Percentiles rank a stretch among this genome's conserved stretches.
Evolutionary conservation across 2,113 vertebrate species (phyloP).

Genomic region (Poecilia latipinna): DNA sequence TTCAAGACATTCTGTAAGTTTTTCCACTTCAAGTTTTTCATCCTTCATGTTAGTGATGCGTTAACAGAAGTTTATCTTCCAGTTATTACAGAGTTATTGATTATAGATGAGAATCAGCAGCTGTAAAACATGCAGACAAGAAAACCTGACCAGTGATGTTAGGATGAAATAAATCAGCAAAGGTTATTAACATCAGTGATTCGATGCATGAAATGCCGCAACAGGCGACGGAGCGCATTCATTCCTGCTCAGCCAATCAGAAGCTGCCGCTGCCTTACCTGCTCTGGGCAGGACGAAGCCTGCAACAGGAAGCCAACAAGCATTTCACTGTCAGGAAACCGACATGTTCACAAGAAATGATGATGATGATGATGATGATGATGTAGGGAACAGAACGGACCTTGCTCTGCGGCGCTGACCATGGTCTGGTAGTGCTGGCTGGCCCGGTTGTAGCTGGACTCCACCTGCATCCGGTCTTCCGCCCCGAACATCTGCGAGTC

Average conservation of each 20-base stretch:
- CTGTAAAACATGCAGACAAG: slow-evolving; percentile 47
- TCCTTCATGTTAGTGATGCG: not conserved
- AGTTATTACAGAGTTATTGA: not conserved
- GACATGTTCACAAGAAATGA: slow-evolving; percentile 15
- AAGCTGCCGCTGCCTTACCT: slow-evolving; percentile 63
- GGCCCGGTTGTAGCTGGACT: slow-evolving; percentile 85
- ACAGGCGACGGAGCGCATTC: not conserved
- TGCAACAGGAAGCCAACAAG: slow-evolving; percentile 77
- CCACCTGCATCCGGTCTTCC: slow-evolving; percentile 89
- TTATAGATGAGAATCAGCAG: slow-evolving; percentile 14
- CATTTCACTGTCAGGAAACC: slow-evolving; percentile 41
- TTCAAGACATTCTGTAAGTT: too few species aligned
- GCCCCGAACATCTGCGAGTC: slow-evolving; percentile 86
- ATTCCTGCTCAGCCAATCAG: slow-evolving; percentile 34
- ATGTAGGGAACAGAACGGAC: slow-evolving; percentile 62
- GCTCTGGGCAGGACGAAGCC: slow-evolving; percentile 62
- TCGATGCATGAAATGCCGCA: slow-evolving; percentile 6
- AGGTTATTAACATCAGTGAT: slow-evolving; percentile 22
- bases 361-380: not conserved
- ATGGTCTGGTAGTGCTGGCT: slow-evolving; percentile 88
- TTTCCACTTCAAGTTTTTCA: not conserved
- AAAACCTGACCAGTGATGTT: slow-evolving; percentile 26
- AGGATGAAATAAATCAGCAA: slow-evolving; percentile 19
- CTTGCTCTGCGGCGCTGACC: slow-evolving; percentile 88
- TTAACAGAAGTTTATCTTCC: not conserved